phyloP scores from a whole-genome alignment of 2,888 invertebrate species.

The Phlogophora meticulosa region DNA sequence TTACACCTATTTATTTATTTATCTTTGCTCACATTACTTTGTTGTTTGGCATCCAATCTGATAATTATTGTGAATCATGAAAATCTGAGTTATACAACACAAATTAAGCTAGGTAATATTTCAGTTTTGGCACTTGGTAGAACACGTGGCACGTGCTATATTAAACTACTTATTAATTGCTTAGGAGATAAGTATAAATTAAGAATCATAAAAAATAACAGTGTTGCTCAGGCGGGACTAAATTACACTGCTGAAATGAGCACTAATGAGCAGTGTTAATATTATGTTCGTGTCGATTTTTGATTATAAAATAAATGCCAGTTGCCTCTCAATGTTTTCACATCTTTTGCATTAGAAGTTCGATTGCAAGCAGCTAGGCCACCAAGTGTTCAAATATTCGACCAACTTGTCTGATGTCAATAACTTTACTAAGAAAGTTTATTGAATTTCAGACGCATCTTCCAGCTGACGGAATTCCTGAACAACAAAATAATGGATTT shows the following conservation, averaged over 20 bases:
- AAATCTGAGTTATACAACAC: constrained; percentile 6
- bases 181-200: constrained; percentile 1
- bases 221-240: constrained; percentile 3
- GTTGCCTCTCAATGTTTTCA: constrained; percentile 4
- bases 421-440: constrained; percentile 7
- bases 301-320: background rate
- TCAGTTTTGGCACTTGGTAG: too few species aligned
- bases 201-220: constrained; percentile 1
- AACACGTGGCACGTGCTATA: background rate
- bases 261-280: too few species aligned
- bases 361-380: constrained; percentile 5
- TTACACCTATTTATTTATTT: constrained; percentile 1
- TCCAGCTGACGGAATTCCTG: background rate
- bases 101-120: too few species aligned
- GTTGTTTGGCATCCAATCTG: constrained; percentile 1
- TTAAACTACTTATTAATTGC: constrained; percentile 4
- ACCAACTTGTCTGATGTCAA: background rate
- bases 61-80: constrained; percentile 4
- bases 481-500: constrained; percentile 1
- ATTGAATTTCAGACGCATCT: constrained; percentile 3
- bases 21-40: constrained; percentile 2
- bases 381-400: constrained; percentile 3
- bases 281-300: too few species aligned
- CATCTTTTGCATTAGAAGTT: constrained; percentile 7
- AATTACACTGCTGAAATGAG: constrained; percentile 3